These are phyloP conservation scores for Cordilura impudica DNA, from an alignment of 2,888 invertebrate species.

Conservation along the genomic window DNA sequence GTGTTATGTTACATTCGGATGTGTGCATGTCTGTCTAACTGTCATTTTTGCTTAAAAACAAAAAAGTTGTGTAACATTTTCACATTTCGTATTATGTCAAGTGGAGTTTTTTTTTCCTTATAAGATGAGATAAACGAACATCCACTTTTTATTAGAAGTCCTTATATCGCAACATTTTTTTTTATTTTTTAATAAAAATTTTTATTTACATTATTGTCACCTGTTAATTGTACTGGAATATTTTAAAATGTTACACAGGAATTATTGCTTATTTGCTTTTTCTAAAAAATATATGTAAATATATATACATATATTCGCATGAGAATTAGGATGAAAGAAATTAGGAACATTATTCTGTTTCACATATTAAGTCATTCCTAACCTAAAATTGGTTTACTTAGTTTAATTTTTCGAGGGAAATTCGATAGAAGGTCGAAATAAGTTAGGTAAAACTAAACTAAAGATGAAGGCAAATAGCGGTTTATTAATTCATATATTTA, in stretches of 20 bases:
- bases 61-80: background rate
- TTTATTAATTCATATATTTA: no score
- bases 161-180: background rate
- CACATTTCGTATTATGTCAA: background rate
- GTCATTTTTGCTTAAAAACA: conserved; percentile 22
- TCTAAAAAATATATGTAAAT: background rate
- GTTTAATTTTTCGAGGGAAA: no score
- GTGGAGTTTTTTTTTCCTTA: background rate
- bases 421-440: no score
- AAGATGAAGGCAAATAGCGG: no score
- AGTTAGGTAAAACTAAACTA: no score
- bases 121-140: conserved; percentile 20
- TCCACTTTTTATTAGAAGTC: background rate
- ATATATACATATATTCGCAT: no score
- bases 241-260: no score
- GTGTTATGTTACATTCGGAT: no score
- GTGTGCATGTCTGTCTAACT: conserved; percentile 25
- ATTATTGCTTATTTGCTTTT: background rate
- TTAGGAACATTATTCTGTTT: no score
- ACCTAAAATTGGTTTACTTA: no score
- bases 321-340: no score
- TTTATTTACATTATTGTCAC: conserved; percentile 45
- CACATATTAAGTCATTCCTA: no score
- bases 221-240: conserved; percentile 46
- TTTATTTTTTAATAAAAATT: conserved; percentile 12